These are phyloP conservation scores for Drosophila albomicans DNA, from an alignment of 1,140 invertebrate genomes.

Conservation along the genomic window DNA sequence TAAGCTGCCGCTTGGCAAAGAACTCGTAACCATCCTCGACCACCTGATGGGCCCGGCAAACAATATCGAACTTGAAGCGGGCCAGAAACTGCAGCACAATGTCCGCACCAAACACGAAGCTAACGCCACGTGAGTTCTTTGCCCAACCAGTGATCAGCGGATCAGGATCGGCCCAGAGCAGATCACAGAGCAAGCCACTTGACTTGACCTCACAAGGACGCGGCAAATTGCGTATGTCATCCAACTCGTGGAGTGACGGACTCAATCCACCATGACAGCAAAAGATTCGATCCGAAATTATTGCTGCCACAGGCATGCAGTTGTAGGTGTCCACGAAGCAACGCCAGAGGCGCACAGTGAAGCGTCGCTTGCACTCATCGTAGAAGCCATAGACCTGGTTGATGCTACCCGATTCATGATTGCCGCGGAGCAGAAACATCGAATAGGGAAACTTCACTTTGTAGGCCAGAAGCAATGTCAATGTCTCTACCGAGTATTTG, in stretches of 20 bases:
- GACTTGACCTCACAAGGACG: constrained; percentile 95
- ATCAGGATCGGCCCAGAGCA: constrained; percentile 98
- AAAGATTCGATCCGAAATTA: constrained; percentile 98
- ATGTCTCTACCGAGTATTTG: constrained; percentile 94
- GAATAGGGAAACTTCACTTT: constrained; percentile 96
- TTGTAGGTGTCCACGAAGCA: constrained; percentile 90
- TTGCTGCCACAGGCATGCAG: constrained; percentile 94
- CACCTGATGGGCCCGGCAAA: constrained; percentile 98
- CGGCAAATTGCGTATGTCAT: constrained; percentile 94
- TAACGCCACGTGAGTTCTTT: constrained; percentile 97
- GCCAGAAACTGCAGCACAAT: constrained; percentile 96
- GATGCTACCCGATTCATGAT: constrained; percentile 85
- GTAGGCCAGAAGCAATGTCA: constrained; percentile 96
- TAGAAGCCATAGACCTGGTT: constrained; percentile 97
- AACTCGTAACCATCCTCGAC: constrained; percentile 99
- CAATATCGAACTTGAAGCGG: constrained; percentile 96
- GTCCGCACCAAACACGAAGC: constrained; percentile 96
- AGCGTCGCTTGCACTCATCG: constrained; percentile 97
- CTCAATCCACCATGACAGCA: constrained; percentile 97
- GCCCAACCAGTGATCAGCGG: constrained; percentile 94
- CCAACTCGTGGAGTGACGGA: constrained; percentile 94
- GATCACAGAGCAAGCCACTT: constrained; percentile 96
- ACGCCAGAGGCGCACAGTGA: constrained; percentile 98
- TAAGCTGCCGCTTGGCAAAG: constrained; percentile 98
- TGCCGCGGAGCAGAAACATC: constrained; percentile 92